Base-by-base conservation (phyloP, 2,888 invertebrate genomes). In the Nemapogon koenigi region DNA sequence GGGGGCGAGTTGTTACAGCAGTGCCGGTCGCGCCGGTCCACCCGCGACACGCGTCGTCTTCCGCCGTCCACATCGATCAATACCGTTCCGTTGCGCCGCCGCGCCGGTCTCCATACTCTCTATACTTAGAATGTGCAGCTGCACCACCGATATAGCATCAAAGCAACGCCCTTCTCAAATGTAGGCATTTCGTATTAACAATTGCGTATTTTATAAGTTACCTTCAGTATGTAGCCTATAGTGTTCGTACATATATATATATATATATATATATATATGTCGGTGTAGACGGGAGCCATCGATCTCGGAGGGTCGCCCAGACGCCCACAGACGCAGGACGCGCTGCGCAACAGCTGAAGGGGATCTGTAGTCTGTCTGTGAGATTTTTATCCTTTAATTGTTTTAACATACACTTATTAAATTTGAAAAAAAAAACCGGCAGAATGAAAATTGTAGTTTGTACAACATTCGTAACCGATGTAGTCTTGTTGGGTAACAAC, bases 1-100 rank as follows among this genome's bases (percentile, higher is more conserved):
- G 50, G 49, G 51, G 50, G 51, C 52, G 55, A 51, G 42, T 32
- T 16, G 38, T 28, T 49, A 43, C 50, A 52, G 55, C 72, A 73
- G 76, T 78, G 70, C 66, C 68, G 71, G 65, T 61, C 67, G 67
- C 68, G 72, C 67, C 71, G 68, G 71, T 68, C 59, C 55, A 62
- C 72, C 67, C 70, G 69, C 63, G 73, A 55, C 71, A 72, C 75
- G 72, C 70, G 72, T 64, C 55, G 26, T 26, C 26, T 16, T 51
- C 54, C 49, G 38, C 49, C 52, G 52, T 47, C 48, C 51, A 51
- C n/a, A 48, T 45, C 48, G 56, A 57, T 62, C 60, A 49, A 60
- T 60, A 60, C 51, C 49, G 43, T 40, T 35, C 36, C 45, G 35
- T 35, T 43, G 42, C 48, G 55, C 59, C 63, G 47, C 52, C 57